These are phyloP conservation scores for Nettapus auritus DNA, from an alignment of 2,113 vertebrate genomes.

Conservation along the genomic window DNA sequence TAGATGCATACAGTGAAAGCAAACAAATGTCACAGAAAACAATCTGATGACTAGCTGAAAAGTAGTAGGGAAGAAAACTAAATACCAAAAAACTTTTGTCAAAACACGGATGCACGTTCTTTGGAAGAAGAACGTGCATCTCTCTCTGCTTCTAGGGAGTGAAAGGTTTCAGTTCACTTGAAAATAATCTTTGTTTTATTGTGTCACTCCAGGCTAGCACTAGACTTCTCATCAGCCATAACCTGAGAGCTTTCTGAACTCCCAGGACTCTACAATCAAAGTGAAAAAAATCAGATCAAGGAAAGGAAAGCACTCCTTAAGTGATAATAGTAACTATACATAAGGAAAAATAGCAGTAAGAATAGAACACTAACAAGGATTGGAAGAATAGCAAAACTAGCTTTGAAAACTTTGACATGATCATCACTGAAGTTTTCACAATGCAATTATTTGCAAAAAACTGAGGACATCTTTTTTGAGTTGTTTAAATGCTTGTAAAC, in stretches of 20 bases:
- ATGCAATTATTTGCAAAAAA: constrained; percentile 14
- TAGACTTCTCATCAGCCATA: not conserved
- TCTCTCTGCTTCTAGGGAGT: not conserved
- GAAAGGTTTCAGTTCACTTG: not conserved
- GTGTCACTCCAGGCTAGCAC: not conserved
- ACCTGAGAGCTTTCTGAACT: not conserved
- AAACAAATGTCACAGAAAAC: not conserved
- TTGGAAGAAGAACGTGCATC: not conserved
- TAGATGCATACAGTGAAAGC: not conserved
- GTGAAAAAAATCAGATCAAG: not conserved
- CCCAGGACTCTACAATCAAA: not conserved
- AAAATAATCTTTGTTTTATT: not conserved
- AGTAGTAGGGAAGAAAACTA: not conserved
- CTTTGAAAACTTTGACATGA: not conserved
- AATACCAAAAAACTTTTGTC: not conserved
- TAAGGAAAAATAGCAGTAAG: not conserved
- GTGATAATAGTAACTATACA: not conserved
- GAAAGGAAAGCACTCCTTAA: not conserved
- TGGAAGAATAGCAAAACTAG: not conserved
- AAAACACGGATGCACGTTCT: not conserved
- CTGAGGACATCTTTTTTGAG: not conserved
- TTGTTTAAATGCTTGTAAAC: not conserved
- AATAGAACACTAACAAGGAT: not conserved
- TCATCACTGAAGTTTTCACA: not conserved
- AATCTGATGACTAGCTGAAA: not conserved